Percentiles rank a stretch among this genome's conserved stretches.
Conservation (phyloP, 2,797 vertebrate species). For the Lerista edwardsae region DNA sequence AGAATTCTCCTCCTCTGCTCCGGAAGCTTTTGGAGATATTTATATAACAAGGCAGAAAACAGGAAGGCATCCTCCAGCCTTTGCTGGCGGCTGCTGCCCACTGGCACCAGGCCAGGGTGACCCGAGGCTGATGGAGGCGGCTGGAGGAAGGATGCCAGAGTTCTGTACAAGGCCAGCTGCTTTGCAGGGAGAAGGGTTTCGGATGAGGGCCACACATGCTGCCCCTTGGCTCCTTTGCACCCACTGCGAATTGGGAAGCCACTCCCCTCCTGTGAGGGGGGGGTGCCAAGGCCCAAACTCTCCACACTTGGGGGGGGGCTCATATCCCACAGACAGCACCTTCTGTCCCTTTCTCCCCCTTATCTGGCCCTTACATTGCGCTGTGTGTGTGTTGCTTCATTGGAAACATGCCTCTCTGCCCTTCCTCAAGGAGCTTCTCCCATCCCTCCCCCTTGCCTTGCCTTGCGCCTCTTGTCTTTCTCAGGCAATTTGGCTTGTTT, state of each 20-base stretch:
- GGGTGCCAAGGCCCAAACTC: neutral
- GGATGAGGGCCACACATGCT: neutral
- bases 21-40: conserved; percentile 63
- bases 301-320: too few relatives aligned
- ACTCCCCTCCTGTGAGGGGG: neutral
- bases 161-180: neutral
- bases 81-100: conserved; percentile 46
- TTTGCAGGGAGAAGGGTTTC: neutral
- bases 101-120: neutral
- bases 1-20: conserved; percentile 31
- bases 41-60: conserved; percentile 42
- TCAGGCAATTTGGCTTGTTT: too few relatives aligned
- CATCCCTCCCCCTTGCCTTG: too few relatives aligned
- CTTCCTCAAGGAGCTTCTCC: too few relatives aligned
- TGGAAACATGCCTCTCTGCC: too few relatives aligned
- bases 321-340: too few relatives aligned
- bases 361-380: too few relatives aligned
- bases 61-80: conserved; percentile 16
- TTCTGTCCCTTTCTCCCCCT: too few relatives aligned
- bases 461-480: too few relatives aligned
- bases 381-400: too few relatives aligned
- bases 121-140: neutral
- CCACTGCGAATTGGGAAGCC: neutral
- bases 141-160: neutral
- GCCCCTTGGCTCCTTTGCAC: neutral